Conservation (phyloP, 2,113 vertebrate genomes). For the Bucco capensis region DNA sequence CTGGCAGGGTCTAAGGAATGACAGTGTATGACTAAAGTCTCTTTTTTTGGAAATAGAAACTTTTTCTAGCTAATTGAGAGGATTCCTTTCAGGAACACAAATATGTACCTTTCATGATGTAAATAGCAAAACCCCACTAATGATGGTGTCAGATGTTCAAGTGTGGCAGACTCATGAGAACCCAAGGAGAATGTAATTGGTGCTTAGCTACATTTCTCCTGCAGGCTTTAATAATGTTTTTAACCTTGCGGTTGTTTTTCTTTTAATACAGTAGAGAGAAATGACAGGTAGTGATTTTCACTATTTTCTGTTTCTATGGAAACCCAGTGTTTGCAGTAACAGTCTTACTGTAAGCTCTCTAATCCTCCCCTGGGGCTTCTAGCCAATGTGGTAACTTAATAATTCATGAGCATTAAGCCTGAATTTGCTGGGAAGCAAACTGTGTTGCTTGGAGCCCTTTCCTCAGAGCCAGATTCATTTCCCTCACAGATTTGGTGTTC, state of each 20-base stretch:
- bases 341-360: constrained; percentile 32
- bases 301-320: constrained; percentile 60
- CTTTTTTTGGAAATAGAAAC: not conserved
- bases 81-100: not conserved
- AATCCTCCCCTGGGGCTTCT: constrained; percentile 23
- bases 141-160: not conserved
- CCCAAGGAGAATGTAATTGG: not conserved
- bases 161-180: not conserved
- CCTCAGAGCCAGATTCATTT: constrained; percentile 38
- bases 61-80: not conserved
- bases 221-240: not conserved
- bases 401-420: constrained; percentile 44
- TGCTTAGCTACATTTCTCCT: constrained; percentile 7
- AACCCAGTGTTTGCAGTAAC: constrained; percentile 46
- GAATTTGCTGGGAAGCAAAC: constrained; percentile 36
- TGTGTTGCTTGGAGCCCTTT: constrained; percentile 27
- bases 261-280: constrained; percentile 5
- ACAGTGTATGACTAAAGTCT: fast-evolving
- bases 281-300: constrained; percentile 58
- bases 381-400: constrained; percentile 43
- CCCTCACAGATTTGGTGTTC: constrained; percentile 28
- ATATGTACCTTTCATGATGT: not conserved
- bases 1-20: not conserved
- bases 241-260: constrained; percentile 17
- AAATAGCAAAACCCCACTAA: not conserved